These are phyloP conservation scores for Australoheros facetus DNA, from an alignment of 2,797 vertebrate genomes.

Conservation along the genomic window DNA sequence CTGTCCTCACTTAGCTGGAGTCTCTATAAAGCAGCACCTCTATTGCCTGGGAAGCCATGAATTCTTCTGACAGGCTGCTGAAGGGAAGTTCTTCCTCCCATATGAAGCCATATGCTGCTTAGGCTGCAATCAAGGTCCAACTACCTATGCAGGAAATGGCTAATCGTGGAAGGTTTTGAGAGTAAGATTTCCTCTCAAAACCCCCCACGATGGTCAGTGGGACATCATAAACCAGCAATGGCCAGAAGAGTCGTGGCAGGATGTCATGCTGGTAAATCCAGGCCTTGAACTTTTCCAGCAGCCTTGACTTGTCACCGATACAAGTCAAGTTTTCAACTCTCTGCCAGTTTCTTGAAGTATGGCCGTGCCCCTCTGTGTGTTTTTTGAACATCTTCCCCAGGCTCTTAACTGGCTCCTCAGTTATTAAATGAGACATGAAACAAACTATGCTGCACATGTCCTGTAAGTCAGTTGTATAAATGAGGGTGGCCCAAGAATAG, in stretches of 20 bases:
- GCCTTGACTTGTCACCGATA: background rate
- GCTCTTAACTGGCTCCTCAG: background rate
- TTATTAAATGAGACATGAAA: background rate
- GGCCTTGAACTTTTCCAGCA: background rate
- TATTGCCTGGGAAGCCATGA: background rate
- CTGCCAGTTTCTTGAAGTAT: background rate
- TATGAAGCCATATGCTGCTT: background rate
- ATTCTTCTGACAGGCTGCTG: background rate
- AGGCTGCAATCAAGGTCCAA: background rate
- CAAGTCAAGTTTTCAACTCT: background rate
- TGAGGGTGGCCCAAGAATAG: background rate
- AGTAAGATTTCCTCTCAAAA: background rate
- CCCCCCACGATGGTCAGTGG: background rate
- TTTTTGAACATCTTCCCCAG: background rate
- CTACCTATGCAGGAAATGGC: background rate
- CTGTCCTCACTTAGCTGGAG: background rate
- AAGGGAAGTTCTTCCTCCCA: background rate
- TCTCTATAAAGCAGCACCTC: background rate
- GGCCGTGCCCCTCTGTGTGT: background rate
- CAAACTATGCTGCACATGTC: background rate
- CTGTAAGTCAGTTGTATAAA: background rate
- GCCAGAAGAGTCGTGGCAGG: too few species aligned
- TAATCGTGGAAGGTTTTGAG: background rate
- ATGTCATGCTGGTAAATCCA: background rate
- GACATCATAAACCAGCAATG: background rate